A percentile compares a stretch with the other conserved stretches of the same genome.
Evolutionary conservation across 2,113 vertebrate genomes (phyloP).

Genomic region (Campylomormyrus tamandua): DNA sequence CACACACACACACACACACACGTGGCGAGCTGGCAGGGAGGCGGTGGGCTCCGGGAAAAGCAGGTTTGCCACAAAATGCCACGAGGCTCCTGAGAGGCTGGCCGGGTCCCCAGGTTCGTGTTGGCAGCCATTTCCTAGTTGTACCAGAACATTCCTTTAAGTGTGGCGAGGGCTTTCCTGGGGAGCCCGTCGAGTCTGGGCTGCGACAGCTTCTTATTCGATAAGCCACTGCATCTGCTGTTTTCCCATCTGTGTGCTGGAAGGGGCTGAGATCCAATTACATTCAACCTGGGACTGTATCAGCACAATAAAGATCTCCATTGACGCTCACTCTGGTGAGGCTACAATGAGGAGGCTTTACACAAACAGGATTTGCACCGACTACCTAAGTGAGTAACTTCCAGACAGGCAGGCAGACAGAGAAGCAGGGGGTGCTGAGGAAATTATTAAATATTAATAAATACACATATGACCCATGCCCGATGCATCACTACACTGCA

Average conservation of each 20-base stretch:
- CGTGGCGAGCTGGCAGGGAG: conserved; percentile 12
- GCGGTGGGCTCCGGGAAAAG: not conserved
- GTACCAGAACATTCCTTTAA: not conserved
- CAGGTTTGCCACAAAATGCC: not conserved
- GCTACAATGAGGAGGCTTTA: not conserved
- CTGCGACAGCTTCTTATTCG: not conserved
- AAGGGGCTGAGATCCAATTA: not conserved
- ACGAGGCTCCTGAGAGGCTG: not conserved
- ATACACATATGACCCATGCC: not conserved
- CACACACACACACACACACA: not conserved
- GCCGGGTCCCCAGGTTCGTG: not conserved
- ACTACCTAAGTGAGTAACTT: not conserved
- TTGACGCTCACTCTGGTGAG: not conserved
- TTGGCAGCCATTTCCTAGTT: too few species aligned
- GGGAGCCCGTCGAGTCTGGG: not conserved
- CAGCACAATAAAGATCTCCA: not conserved
- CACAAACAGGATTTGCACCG: not conserved
- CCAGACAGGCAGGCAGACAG: not conserved
- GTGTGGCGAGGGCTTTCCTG: not conserved
- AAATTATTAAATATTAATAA: not conserved
- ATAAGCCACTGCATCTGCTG: not conserved
- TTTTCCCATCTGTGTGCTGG: not conserved
- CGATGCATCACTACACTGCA: not conserved
- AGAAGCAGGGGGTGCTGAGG: not conserved
- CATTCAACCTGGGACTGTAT: not conserved